phyloP scores from a whole-genome alignment of 2,113 vertebrate genomes.

The Gulo gulo region DNA sequence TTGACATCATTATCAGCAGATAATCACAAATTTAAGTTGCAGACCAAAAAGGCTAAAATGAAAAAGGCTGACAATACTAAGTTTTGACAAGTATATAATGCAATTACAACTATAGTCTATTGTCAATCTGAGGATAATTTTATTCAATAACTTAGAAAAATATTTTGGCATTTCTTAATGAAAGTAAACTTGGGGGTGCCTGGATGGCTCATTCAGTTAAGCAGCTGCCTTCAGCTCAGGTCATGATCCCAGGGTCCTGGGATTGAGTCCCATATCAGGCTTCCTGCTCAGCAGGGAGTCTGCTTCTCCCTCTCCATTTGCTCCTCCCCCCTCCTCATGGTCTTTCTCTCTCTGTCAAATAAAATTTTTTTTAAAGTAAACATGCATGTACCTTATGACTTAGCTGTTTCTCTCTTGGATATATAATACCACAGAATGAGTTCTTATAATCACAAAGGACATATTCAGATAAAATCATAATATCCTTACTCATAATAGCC shows the following conservation, averaged over 20 bases:
- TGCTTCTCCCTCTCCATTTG: no score
- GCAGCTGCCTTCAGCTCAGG: no score
- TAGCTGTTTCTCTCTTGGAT: background rate
- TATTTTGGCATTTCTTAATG: background rate
- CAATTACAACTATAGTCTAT: background rate
- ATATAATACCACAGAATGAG: background rate
- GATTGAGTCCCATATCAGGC: no score
- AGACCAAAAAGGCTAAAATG: background rate
- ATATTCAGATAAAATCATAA: background rate
- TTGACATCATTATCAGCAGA: background rate
- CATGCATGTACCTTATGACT: background rate
- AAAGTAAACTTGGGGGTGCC: background rate
- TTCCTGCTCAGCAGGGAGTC: no score
- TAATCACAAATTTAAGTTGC: background rate
- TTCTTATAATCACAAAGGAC: background rate
- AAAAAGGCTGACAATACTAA: background rate
- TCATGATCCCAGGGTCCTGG: no score
- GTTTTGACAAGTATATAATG: background rate
- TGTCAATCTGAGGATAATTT: background rate
- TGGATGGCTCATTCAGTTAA: no score
- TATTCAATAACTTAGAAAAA: background rate
- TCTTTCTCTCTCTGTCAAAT: no score
- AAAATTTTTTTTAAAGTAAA: no score
- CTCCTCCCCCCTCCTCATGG: no score
- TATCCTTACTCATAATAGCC: background rate